Percentiles rank a stretch among this genome's conserved stretches.
These are phyloP conservation scores for Dysmachus trigonus DNA, from an alignment of 2,888 invertebrate species.

Conservation along the genomic window DNA sequence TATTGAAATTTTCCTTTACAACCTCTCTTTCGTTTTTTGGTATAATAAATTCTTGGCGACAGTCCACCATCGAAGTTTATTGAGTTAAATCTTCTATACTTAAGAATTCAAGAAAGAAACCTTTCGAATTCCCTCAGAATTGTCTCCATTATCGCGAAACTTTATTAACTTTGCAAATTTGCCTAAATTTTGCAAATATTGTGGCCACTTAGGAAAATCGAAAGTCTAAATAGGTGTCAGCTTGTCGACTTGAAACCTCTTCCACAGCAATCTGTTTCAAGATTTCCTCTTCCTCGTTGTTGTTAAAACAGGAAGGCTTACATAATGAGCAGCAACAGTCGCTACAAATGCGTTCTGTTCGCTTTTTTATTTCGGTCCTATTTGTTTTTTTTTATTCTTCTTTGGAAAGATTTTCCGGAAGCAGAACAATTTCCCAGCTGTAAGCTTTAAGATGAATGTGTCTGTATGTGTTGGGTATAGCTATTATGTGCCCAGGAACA, in stretches of 20 bases:
- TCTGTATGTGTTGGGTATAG: background rate
- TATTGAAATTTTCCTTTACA: background rate
- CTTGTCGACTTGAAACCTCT: background rate
- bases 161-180: background rate
- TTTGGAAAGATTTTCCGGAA: background rate
- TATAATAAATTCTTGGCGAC: background rate
- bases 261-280: background rate
- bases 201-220: background rate
- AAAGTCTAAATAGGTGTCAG: background rate
- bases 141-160: background rate
- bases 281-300: background rate
- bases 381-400: background rate
- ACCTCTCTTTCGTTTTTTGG: background rate
- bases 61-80: background rate
- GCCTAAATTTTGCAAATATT: background rate
- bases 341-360: background rate
- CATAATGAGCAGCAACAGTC: constrained; percentile 16
- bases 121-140: background rate
- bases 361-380: background rate
- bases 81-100: background rate
- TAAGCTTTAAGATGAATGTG: background rate
- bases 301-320: constrained; percentile 1
- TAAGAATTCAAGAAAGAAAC: background rate
- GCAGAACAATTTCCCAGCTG: background rate
- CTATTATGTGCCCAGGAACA: background rate